Evolutionary conservation across 2,797 vertebrate species (phyloP).

Genomic region (Labeo calbasu): DNA sequence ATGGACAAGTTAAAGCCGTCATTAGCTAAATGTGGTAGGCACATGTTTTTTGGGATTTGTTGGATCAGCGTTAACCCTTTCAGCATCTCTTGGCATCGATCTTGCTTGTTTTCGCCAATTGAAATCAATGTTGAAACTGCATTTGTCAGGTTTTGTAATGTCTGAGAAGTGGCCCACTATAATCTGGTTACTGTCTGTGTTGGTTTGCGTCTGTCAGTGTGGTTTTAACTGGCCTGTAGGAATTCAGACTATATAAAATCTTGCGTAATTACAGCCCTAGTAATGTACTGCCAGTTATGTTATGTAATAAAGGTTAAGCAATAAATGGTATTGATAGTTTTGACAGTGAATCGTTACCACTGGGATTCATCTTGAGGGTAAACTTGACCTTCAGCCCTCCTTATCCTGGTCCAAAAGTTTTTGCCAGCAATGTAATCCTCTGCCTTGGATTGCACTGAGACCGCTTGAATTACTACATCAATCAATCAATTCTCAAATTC

Average conservation of each 20-base stretch:
- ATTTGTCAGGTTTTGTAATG: neutral
- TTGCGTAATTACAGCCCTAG: neutral
- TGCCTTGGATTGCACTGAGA: neutral
- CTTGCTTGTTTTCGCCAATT: no score
- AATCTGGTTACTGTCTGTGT: neutral
- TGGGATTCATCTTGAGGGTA: neutral
- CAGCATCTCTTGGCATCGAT: no score
- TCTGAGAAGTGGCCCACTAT: neutral
- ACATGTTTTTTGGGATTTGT: no score
- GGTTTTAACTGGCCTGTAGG: no score
- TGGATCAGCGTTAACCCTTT: no score
- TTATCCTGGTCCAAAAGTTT: neutral
- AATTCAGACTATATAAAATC: neutral
- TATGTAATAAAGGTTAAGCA: conserved; percentile 3
- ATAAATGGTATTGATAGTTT: neutral
- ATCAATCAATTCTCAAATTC: neutral
- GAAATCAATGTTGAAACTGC: neutral
- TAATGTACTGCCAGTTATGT: neutral
- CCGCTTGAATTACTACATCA: neutral
- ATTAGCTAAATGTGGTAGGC: no score
- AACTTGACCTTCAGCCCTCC: neutral
- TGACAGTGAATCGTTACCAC: neutral
- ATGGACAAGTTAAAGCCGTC: no score
- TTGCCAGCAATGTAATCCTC: neutral
- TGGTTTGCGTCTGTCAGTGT: neutral